Percentiles rank a stretch among this genome's conserved stretches.
Conservation (phyloP, 2,797 vertebrate genomes). For the Lepus townsendii region DNA sequence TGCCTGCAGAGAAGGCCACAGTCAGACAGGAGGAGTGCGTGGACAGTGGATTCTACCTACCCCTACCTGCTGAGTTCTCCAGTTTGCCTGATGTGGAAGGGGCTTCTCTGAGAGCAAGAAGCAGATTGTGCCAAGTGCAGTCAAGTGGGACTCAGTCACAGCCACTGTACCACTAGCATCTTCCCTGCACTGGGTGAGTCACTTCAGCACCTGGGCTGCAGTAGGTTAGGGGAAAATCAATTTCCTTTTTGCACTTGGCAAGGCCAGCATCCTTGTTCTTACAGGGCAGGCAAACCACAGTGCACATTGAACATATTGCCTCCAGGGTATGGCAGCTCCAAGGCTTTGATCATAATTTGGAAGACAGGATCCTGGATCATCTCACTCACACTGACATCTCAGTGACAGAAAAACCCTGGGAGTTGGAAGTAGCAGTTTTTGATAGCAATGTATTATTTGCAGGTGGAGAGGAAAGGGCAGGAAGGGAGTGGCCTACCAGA, state of each 20-base stretch:
- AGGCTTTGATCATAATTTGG: no score
- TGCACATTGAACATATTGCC: no score
- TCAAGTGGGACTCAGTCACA: not conserved
- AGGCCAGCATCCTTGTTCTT: not conserved
- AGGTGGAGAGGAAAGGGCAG: no score
- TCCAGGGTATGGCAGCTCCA: no score
- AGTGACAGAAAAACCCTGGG: no score
- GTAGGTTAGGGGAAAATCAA: not conserved
- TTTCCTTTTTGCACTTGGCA: not conserved
- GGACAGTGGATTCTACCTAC: not conserved
- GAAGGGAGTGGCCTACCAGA: no score
- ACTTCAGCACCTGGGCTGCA: not conserved
- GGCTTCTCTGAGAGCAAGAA: not conserved
- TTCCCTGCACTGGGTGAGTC: not conserved
- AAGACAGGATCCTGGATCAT: no score
- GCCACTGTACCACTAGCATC: not conserved
- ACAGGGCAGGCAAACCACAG: not conserved
- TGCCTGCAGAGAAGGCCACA: not conserved
- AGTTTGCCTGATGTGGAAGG: not conserved
- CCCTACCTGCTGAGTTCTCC: not conserved
- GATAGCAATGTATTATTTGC: no score
- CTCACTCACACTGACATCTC: no score
- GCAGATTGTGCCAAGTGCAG: not conserved
- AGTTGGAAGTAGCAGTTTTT: no score
- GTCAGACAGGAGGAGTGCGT: rapidly evolving